A percentile compares a stretch with the other conserved stretches of the same genome.
Conservation (phyloP, 2,113 vertebrate species). For the Heterocephalus glaber region DNA sequence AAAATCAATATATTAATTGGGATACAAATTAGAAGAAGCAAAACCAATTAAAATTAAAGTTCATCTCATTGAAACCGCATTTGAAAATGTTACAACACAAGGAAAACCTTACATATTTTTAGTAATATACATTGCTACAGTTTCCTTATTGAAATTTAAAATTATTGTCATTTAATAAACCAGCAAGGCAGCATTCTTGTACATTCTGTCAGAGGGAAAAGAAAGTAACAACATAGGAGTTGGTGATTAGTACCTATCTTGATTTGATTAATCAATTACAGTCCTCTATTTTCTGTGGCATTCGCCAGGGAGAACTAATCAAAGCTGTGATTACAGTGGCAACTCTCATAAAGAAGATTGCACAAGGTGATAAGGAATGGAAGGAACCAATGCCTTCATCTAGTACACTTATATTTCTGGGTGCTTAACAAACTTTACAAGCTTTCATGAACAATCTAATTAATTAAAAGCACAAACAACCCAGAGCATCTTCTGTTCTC, state of each 20-base stretch:
- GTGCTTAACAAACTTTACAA: conserved; percentile 7
- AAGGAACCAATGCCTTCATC: not conserved
- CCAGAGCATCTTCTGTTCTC: not conserved
- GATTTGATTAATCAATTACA: conserved; percentile 37
- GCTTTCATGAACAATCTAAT: not conserved
- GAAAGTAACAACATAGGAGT: not conserved
- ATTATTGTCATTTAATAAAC: conserved; percentile 35
- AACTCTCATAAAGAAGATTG: not conserved
- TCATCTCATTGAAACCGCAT: conserved; percentile 2
- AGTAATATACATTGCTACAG: not conserved
- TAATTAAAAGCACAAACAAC: conserved; percentile 25
- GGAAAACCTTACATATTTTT: not conserved
- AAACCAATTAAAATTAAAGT: not conserved
- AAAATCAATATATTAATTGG: conserved; percentile 39
- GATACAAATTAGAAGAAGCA: not conserved
- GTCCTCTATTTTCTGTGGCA: not conserved
- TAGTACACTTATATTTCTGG: not conserved
- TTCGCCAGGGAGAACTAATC: conserved; percentile 31
- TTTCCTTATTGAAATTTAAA: conserved; percentile 44
- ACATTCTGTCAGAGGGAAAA: conserved; percentile 20
- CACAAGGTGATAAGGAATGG: not conserved
- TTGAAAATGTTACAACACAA: not conserved
- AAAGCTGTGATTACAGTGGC: not conserved
- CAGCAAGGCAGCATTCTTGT: not conserved
- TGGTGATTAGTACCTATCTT: conserved; percentile 9